Evolutionary conservation across 1,140 invertebrate genomes (phyloP), one percentile per base, ranked within the genome.

Genomic region (Ptiloglossa arizonensis): DNA sequence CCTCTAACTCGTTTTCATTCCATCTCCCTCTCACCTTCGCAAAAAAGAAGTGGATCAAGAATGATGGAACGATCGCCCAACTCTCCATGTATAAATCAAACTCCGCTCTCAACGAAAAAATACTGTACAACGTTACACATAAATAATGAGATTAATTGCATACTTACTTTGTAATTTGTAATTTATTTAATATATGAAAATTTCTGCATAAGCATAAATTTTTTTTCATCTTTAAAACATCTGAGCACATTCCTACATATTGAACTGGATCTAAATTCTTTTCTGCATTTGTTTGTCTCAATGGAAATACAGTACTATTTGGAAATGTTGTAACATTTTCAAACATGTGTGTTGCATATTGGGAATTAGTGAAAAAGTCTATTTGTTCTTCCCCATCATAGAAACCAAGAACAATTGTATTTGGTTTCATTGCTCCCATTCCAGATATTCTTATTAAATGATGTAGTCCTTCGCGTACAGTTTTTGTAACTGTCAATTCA

Each of bases 361-460:
- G 90, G 9, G 91, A 92, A 57, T 88, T 85, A 73, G 93, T 89
- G 72, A 98, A 96, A 88, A 97, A 98, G 88, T 98, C 96, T 41
- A 91, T 89, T 5, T 96, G 96, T 5, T 92, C 83, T 76, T 96
- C 94, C 22, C 95, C 94, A 85, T 98, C 97, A 64, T 98, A 96
- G 93, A 99, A 99, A 6, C 98, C 96, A 54, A 98, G 92, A 50
- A 97, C 93, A 68, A 99, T 97, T 0, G 98, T 99, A 90, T 99
- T 99, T 0, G 98, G 98, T 91, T 99, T 99, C 98, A 99, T 99
- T 9, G 98, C 99, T 4, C 99, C 99, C 85, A 99, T 95, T 13
- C 99, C 99, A 19, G 97, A 96, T 56, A 99, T 93, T 38, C 98
- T 94, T 29, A 98, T 95, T 57, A 99, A 93, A 91, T 99, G 98